Conservation (phyloP, 2,113 vertebrate species). For the Gymnogyps californianus region DNA sequence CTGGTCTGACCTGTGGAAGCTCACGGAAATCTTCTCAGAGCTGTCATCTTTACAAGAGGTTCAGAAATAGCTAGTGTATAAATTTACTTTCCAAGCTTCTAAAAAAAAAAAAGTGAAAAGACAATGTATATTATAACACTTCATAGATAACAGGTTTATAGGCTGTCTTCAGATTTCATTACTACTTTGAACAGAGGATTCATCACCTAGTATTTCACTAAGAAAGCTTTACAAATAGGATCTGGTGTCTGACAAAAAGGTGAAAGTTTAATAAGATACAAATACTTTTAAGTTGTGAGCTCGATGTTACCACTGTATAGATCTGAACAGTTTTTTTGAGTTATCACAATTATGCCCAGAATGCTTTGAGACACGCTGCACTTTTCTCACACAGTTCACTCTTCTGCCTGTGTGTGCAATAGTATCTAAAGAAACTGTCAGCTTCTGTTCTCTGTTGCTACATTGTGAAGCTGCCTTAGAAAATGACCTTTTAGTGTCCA, state of each 20-base stretch:
- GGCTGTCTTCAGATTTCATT: background rate
- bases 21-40: background rate
- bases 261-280: background rate
- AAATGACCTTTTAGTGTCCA: background rate
- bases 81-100: background rate
- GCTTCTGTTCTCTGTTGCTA: background rate
- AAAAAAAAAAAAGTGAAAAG: background rate
- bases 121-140: background rate
- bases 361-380: background rate
- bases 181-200: background rate
- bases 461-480: background rate
- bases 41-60: background rate
- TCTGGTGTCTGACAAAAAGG: background rate
- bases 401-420: background rate
- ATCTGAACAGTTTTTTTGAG: background rate
- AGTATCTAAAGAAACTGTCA: background rate
- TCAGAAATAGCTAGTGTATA: background rate
- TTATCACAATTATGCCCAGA: background rate
- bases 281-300: background rate
- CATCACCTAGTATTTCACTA: background rate
- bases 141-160: background rate
- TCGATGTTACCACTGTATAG: background rate
- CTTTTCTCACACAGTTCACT: background rate
- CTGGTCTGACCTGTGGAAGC: background rate
- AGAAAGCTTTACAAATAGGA: background rate